Base-by-base conservation (phyloP, 2,797 vertebrate genomes). In the Cynodonichthys magdalenae region DNA sequence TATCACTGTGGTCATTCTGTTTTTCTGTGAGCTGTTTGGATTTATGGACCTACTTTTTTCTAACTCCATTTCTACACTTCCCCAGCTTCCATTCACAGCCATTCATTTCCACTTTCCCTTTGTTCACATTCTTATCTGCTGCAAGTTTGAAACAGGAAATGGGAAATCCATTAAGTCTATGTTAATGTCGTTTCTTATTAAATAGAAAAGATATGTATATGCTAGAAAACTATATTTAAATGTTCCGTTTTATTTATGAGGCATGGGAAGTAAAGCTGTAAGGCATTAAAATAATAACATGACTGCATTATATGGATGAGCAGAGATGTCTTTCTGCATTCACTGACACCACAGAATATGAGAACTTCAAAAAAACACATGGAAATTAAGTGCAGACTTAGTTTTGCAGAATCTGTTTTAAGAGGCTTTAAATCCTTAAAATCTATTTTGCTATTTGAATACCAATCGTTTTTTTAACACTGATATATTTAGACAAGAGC, bases 291-390 rank as follows among this genome's bases (percentile, higher is more conserved):
- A 75, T 41, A 54, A 71, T n/a, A 24, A 42, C 17, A 58, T 18
- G 59, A 18, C 64, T 81, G 66, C 58, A 52, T 49, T 52, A 64
- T 53, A 59, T 29, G 71, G 77, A 85, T 72, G 81, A 77, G 70
- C 53, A 64, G 44, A 65, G 45, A 28, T 20, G 27, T 53, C 65
- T 50, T 71, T 80, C 66, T 75, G 6, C 64, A 67, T 69, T 81
- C 27, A 63, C 41, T 39, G 48, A 74, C 59, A 64, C 53, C 24
- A 66, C 46, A 47, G 46, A 15, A 6, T 39, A 50, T 61, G 42
- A 63, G 53, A 31, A 71, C 36, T 20, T 46, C 44, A 28, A 49
- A 8, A 52, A 24, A 53, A 20, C 49, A 44, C 15, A 15, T 28
- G 51, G 41, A 62, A 71, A 71, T 63, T 1, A 36, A 46, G 45